phyloP scores from a whole-genome alignment of 2,888 invertebrate species.

The Venusia cambrica region DNA sequence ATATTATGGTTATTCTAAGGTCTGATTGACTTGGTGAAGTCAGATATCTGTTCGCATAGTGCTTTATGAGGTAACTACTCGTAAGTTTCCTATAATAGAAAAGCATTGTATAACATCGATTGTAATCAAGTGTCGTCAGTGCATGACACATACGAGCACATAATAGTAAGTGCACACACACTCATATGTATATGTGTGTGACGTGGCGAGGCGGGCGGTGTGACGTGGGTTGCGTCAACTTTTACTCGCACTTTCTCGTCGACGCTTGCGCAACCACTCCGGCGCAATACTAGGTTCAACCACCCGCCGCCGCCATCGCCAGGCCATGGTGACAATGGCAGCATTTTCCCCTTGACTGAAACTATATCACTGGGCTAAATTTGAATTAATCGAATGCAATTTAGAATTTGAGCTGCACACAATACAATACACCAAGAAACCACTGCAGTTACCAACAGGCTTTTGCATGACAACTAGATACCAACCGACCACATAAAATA shows the following conservation, averaged over 20 bases:
- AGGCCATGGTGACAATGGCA: constrained; percentile 41
- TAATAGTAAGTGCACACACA: constrained; percentile 32
- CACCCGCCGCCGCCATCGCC: constrained; percentile 49
- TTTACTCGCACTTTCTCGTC: constrained; percentile 79
- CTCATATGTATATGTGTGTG: constrained; percentile 42
- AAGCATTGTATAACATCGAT: constrained; percentile 63
- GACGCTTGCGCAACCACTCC: constrained; percentile 72
- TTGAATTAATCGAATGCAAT: constrained; percentile 9
- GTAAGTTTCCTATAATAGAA: constrained; percentile 38
- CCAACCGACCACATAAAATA: constrained; percentile 44
- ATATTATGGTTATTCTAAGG: no score
- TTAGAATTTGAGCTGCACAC: constrained; percentile 22
- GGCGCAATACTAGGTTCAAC: constrained; percentile 68
- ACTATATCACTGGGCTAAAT: neutral
- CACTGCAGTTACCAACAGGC: constrained; percentile 29
- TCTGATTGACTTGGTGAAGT: no score
- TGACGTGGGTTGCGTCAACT: constrained; percentile 79
- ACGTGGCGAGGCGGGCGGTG: constrained; percentile 47
- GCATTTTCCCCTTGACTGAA: constrained; percentile 46
- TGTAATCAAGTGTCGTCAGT: constrained; percentile 65
- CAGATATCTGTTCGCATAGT: constrained; percentile 1
- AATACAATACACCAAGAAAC: constrained; percentile 38
- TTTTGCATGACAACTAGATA: constrained; percentile 35
- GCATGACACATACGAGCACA: constrained; percentile 48
- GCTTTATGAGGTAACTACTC: constrained; percentile 17